Evolutionary conservation across 2,797 vertebrate genomes (phyloP), one percentile per base, ranked within the genome.

Genomic region (Garrulus glandarius): DNA sequence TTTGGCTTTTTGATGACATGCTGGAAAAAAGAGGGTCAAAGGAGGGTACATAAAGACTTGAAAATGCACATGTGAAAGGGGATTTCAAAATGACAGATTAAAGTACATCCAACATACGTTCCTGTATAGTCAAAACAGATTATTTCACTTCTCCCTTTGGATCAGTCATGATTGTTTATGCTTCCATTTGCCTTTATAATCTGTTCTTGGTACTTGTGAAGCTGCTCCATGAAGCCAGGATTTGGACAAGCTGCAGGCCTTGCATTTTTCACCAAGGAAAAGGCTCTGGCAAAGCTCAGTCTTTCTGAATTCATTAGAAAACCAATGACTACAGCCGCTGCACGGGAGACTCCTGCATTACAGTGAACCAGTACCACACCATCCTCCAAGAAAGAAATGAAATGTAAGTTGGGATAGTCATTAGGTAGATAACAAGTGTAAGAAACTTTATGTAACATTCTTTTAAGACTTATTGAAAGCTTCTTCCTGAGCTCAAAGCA

Each of bases 281-380:
- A 98, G 13, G 99, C 99, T n/a, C 93, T 98, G 26, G 98, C 96
- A 94, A 99, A 99, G 65, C 97, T 97, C 85, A 98, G 98, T 91
- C 98, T 96, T 68, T 99, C 98, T 56, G 97, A 98, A 77, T 98
- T 98, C 98, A 99, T 99, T 91, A 99, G 97, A 97, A 99, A 99
- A 74, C 99, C 99, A 39, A 98, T 98, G 91, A 99, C 96, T 56
- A 99, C 95, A 2, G 99, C 98, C 0, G 99, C 99, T 8, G 99
- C 98, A 30, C 99, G 98, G 39, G 99, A 99, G 79, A 99, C 98
- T 49, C 99, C 99, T 20, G 99, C 98, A 26, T 99, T 99, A 65
- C 99, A 99, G 96, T 99, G 99, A 84, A 99, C 98, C 88, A 99
- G 96, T 24, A 99, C 98, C 60, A 99, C 98, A 1, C 99, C 99